phyloP scores from a whole-genome alignment of 2,113 vertebrate species.

The Otocyon megalotis region DNA sequence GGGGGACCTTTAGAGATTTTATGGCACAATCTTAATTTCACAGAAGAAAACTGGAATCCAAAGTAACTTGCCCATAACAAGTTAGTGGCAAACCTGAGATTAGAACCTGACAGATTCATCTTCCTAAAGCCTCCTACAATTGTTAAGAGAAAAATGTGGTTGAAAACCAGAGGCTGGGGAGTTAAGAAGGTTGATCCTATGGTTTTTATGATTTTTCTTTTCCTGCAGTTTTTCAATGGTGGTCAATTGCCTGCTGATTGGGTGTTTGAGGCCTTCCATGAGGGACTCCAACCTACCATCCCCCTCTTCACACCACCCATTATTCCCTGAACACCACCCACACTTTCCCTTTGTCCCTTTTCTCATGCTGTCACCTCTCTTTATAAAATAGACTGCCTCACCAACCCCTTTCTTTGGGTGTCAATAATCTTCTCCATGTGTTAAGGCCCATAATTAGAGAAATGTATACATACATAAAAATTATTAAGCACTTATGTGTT shows the following conservation, averaged over 20 bases:
- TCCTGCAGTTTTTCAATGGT: not conserved
- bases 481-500: slow-evolving; percentile 5
- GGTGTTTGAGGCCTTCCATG: not conserved
- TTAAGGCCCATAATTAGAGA: not conserved
- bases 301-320: not conserved
- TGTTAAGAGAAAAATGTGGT: not conserved
- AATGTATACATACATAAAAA: not conserved
- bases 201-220: not conserved
- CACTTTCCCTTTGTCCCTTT: not conserved
- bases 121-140: not conserved
- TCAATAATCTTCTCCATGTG: not conserved
- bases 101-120: not conserved
- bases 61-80: not conserved
- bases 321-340: not conserved
- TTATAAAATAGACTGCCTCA: not conserved
- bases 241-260: not conserved
- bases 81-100: not conserved
- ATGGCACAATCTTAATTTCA: not conserved
- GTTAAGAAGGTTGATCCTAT: not conserved
- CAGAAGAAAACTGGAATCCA: not conserved
- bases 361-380: not conserved
- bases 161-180: not conserved
- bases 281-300: not conserved
- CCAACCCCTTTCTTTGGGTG: not conserved
- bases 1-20: not conserved